Percentiles rank a stretch among this genome's conserved stretches.
These are phyloP conservation scores for Champsocephalus esox DNA, from an alignment of 2,797 vertebrate species.

Conservation along the genomic window DNA sequence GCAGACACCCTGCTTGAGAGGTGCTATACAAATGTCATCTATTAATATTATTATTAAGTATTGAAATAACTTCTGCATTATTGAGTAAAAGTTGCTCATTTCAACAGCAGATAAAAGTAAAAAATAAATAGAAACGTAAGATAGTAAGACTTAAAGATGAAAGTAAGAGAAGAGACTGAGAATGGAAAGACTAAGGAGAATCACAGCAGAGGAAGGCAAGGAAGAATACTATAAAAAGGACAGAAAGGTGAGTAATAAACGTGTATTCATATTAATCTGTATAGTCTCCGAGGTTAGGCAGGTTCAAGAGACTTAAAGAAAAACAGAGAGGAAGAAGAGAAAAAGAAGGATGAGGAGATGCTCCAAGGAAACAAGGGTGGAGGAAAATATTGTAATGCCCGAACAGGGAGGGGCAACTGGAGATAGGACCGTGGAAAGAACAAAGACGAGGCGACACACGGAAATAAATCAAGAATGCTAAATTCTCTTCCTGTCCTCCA, in stretches of 20 bases:
- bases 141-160: neutral
- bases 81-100: neutral
- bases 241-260: neutral
- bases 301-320: neutral
- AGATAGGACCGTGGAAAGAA: neutral
- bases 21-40: no score
- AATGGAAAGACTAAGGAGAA: neutral
- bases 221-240: neutral
- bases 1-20: no score
- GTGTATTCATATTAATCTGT: neutral
- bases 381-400: conserved; percentile 12
- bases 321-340: neutral
- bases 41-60: no score
- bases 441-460: neutral
- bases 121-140: neutral
- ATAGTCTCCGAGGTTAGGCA: neutral
- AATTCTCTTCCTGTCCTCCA: neutral
- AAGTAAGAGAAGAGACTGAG: neutral
- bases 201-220: neutral
- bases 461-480: neutral
- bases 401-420: neutral
- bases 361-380: conserved; percentile 5
- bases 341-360: conserved; percentile 1
- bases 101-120: conserved; percentile 8
- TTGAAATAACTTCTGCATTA: conserved; percentile 1